Evolutionary conservation across 2,888 invertebrate genomes (phyloP).

Genomic region (Hirtodrosophila duncani): DNA sequence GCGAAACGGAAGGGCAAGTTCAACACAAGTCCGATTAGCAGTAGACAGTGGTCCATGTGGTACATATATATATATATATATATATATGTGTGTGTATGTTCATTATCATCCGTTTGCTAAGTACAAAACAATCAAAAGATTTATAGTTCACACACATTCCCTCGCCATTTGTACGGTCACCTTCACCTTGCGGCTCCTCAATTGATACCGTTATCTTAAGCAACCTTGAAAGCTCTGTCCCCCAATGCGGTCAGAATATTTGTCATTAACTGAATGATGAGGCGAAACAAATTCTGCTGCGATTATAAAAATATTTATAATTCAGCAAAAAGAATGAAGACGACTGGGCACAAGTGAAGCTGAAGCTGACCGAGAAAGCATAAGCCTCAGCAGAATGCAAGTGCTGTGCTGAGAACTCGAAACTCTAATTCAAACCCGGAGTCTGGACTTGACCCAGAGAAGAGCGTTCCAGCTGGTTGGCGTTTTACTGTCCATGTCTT

Average conservation of each 20-base stretch:
- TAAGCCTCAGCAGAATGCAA: slow-evolving; percentile 4
- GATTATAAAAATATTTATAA: slow-evolving; percentile 38
- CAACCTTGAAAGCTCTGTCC: slow-evolving; percentile 42
- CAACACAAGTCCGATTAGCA: too few relatives aligned
- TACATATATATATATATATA: too few relatives aligned
- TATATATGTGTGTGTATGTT: too few relatives aligned
- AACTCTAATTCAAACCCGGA: too few relatives aligned
- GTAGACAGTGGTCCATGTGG: too few relatives aligned
- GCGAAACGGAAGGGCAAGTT: too few relatives aligned
- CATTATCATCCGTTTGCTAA: too few relatives aligned
- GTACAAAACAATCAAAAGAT: too few relatives aligned
- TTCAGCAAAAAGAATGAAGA: slow-evolving; percentile 31
- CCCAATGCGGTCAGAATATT: slow-evolving; percentile 20
- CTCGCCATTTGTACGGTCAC: too few relatives aligned
- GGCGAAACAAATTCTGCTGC: slow-evolving; percentile 36
- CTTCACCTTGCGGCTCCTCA: slow-evolving; percentile 1
- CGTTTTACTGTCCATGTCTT: too few relatives aligned
- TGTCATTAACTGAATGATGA: slow-evolving; percentile 48
- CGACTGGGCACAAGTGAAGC: too few relatives aligned
- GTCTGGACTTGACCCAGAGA: slow-evolving; percentile 41
- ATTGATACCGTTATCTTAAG: slow-evolving; percentile 38
- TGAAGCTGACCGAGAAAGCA: not conserved
- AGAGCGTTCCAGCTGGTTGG: not conserved
- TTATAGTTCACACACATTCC: too few relatives aligned
- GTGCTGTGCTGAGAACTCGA: slow-evolving; percentile 2